Conservation (phyloP, 2,113 vertebrate genomes). For the Notiomystis cincta region DNA sequence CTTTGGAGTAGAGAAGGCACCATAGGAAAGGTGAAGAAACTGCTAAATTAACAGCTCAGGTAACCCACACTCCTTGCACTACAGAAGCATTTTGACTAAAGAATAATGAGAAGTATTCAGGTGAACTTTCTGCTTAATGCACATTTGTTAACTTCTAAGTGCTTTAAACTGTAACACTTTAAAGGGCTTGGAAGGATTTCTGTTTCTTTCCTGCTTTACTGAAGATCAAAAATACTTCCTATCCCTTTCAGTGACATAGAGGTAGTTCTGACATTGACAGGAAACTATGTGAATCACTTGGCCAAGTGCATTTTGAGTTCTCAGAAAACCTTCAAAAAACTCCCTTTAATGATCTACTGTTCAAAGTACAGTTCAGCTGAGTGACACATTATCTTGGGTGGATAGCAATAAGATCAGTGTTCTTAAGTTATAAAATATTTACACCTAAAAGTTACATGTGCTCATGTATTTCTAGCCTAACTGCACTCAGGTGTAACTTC, state of each 20-base stretch:
- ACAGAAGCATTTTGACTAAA: not conserved
- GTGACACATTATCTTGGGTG: not conserved
- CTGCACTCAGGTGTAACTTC: not conserved
- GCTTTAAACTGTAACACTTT: not conserved
- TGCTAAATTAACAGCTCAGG: not conserved
- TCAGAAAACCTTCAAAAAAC: not conserved
- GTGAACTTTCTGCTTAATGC: not conserved
- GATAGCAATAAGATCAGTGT: not conserved
- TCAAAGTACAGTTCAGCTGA: not conserved
- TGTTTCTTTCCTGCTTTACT: not conserved
- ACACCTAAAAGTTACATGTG: not conserved
- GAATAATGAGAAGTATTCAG: not conserved
- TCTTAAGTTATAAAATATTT: not conserved
- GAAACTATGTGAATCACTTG: not conserved
- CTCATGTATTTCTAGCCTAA: not conserved
- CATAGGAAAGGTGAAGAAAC: not conserved
- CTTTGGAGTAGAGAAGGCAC: rapidly evolving
- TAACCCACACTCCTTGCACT: not conserved
- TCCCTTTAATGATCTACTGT: not conserved
- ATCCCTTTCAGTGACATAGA: not conserved
- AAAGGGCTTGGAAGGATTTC: not conserved
- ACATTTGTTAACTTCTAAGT: not conserved
- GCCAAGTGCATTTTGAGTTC: not conserved
- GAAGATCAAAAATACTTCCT: not conserved
- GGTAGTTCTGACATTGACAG: not conserved